Evolutionary conservation across 2,113 vertebrate species (phyloP).

Genomic region (Atlantisia rogersi): DNA sequence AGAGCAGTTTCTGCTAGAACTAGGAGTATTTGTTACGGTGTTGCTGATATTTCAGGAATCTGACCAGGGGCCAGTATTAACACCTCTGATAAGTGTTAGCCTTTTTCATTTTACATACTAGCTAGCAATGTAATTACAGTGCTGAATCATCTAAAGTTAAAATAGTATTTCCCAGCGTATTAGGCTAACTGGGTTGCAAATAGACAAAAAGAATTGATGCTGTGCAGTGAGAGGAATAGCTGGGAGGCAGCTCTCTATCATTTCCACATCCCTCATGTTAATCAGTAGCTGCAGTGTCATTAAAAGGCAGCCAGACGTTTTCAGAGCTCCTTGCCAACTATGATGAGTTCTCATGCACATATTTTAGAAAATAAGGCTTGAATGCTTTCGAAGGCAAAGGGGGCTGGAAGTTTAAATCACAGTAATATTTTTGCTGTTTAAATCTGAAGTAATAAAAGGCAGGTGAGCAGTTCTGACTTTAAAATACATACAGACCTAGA

Average conservation of each 20-base stretch:
- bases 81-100: constrained; percentile 16
- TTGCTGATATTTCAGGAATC: constrained; percentile 61
- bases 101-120: neutral
- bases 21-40: constrained; percentile 40
- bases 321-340: constrained; percentile 22
- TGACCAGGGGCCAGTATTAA: constrained; percentile 76
- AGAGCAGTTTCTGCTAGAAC: constrained; percentile 61
- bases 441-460: neutral
- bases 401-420: neutral
- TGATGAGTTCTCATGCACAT: neutral
- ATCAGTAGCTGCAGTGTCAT: constrained; percentile 43
- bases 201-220: neutral
- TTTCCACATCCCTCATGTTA: constrained; percentile 42
- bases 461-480: neutral
- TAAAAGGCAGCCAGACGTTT: constrained; percentile 27
- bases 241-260: neutral
- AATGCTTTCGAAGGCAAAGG: neutral
- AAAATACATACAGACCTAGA: neutral
- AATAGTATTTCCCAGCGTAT: neutral
- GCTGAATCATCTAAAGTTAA: neutral
- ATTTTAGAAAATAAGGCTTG: neutral
- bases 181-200: constrained; percentile 5
- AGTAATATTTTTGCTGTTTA: neutral
- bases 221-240: neutral
- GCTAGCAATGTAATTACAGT: neutral